Base-by-base conservation (phyloP, 2,113 vertebrate genomes). In the Neopipo cinnamomea region DNA sequence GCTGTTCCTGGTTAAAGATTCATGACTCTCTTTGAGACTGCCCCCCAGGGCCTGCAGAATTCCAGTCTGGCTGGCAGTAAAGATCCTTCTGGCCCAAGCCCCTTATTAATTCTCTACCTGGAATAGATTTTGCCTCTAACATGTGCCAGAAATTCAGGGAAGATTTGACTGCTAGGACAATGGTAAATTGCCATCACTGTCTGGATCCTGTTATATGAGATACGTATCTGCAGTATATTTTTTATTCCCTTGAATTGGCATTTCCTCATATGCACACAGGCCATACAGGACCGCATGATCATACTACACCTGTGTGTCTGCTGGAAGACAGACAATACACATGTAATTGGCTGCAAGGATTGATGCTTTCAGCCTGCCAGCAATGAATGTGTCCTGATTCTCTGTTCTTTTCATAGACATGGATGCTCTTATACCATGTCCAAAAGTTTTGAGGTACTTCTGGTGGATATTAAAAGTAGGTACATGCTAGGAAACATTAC, bases 1-100 rank as follows among this genome's bases (percentile, higher is more conserved):
- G 83, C 93, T 94, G 95, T 96, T 97, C 85, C 91, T 93, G 82
- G 85, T 96, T 95, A 96, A 96, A 97, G 93, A 94, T 95, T 95
- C 90, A 96, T 94, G 92, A 91, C 82, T 70, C 20, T 70, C 88
- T 95, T 74, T 91, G 90, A 90, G 83, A 55, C 85, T 83, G 47
- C 23, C 92, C 95, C 88, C 88, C 8, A 0, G 58, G 68, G 91
- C 83, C 92, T 93, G 76, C 83, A 91, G 83, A 95, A 89, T 91
- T 94, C 83, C 53, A 93, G 73, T 63, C 70, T 92, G 80, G 35
- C 83, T 96, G 90, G 59, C 85, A 88, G 63, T 49, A 74, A 93
- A 80, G 63, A 86, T 83, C 44, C 37, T 96, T 89, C 91, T 92
- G 88, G 91, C 49, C 83, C 11, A 46, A 78, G 20, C 76, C 73